Evolutionary conservation across 2,797 vertebrate species (phyloP).

Genomic region (Podarcis lilfordi): DNA sequence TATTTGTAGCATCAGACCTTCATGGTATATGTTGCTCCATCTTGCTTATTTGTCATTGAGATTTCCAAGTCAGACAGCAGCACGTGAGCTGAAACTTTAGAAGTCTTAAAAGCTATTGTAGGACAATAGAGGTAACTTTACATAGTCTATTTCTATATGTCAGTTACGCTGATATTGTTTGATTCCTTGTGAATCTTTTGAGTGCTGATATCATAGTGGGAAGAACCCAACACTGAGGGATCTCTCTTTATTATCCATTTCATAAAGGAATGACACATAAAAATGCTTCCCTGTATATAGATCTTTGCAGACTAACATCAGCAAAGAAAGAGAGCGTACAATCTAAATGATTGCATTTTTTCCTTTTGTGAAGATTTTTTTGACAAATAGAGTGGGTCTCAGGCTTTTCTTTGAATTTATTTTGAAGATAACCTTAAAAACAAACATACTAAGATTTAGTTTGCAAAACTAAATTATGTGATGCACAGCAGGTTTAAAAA

Average conservation of each 20-base stretch:
- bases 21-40: slow-evolving; percentile 59
- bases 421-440: slow-evolving; percentile 61
- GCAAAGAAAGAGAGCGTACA: slow-evolving; percentile 16
- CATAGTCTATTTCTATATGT: not conserved
- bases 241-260: slow-evolving; percentile 13
- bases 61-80: slow-evolving; percentile 27
- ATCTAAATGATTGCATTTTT: not conserved
- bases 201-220: not conserved
- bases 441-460: slow-evolving; percentile 37
- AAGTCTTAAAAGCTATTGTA: accelerated
- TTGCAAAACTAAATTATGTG: slow-evolving; percentile 66
- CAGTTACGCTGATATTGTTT: not conserved
- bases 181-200: not conserved
- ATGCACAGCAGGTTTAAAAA: slow-evolving; percentile 74
- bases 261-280: not conserved
- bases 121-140: not conserved
- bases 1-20: slow-evolving; percentile 67
- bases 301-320: not conserved
- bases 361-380: not conserved
- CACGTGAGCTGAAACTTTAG: not conserved
- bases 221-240: not conserved
- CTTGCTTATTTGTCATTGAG: slow-evolving; percentile 45
- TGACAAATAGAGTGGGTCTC: slow-evolving; percentile 1
- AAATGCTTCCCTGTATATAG: not conserved
- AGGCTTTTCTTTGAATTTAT: slow-evolving; percentile 49